These are phyloP conservation scores for Epizoanthus stellaris DNA, from an alignment of 92 coral and sea anemone genomes.

Conservation along the genomic window DNA sequence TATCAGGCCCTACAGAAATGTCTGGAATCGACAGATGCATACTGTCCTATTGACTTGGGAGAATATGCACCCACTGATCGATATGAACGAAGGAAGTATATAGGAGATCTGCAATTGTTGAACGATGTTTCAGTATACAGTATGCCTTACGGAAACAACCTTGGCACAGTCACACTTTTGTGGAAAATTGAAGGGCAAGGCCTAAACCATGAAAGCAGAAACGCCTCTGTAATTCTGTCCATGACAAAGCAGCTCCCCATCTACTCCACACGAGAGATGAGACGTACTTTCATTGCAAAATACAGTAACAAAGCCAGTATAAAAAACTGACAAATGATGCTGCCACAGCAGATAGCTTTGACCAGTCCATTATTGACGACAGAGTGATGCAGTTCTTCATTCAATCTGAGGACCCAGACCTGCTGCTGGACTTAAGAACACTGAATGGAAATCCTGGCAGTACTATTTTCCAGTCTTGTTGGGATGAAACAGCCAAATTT, in stretches of 20 bases:
- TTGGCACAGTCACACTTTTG: slow-evolving; percentile 1
- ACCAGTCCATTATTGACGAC: background rate
- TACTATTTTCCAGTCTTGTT: background rate
- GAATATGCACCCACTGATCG: slow-evolving; percentile 5
- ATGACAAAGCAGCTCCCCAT: background rate
- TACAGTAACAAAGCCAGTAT: background rate
- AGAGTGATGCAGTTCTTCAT: background rate
- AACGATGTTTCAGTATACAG: slow-evolving; percentile 1
- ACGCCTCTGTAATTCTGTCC: background rate
- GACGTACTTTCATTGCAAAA: background rate
- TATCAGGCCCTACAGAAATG: background rate
- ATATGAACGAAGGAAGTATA: background rate
- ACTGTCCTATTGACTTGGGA: background rate
- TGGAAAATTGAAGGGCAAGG: background rate
- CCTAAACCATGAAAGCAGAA: background rate
- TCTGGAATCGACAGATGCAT: background rate
- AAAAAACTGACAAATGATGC: background rate
- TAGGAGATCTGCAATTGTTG: background rate
- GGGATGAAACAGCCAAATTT: background rate
- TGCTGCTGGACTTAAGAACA: background rate
- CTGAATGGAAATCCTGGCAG: slow-evolving; percentile 2
- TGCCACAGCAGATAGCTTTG: background rate
- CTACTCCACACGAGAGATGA: background rate
- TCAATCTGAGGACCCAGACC: slow-evolving; percentile 5
- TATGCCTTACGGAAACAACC: slow-evolving; percentile 3